Conservation (phyloP, 2,113 vertebrate species). For the Morone saxatilis region DNA sequence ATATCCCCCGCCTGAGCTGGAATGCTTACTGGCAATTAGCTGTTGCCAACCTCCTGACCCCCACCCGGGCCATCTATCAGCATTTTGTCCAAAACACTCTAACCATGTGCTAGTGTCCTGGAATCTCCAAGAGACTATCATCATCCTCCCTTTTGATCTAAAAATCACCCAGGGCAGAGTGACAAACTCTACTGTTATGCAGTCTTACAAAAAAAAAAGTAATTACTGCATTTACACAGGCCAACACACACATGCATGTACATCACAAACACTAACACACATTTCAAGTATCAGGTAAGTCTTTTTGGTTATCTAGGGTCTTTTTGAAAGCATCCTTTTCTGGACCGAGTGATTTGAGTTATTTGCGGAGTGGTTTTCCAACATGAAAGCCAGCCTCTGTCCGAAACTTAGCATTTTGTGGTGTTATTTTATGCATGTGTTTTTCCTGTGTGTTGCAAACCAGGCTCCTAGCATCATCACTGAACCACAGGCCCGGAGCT, state of each 20-base stretch:
- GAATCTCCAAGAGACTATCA: constrained; percentile 15
- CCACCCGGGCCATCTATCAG: constrained; percentile 48
- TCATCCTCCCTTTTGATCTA: background rate
- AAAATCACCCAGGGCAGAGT: background rate
- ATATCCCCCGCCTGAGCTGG: constrained; percentile 50
- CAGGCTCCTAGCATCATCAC: background rate
- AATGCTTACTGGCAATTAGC: constrained; percentile 64
- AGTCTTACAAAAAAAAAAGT: background rate
- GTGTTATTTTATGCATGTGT: constrained; percentile 1
- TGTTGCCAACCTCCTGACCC: constrained; percentile 57
- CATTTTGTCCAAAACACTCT: constrained; percentile 34
- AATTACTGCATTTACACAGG: background rate
- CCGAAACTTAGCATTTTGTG: background rate
- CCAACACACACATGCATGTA: background rate
- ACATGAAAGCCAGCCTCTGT: background rate
- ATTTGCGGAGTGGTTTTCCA: constrained; percentile 7
- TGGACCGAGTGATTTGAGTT: constrained; percentile 23
- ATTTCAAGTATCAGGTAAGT: background rate
- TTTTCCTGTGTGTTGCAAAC: background rate
- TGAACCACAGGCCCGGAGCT: constrained; percentile 4
- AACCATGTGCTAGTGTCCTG: constrained; percentile 1
- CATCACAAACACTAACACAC: no score
- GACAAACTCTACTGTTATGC: background rate
- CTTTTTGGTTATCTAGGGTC: background rate
- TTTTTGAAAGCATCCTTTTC: constrained; percentile 2